Evolutionary conservation across 2,113 vertebrate species (phyloP).

Genomic region (Shinisaurus crocodilurus): DNA sequence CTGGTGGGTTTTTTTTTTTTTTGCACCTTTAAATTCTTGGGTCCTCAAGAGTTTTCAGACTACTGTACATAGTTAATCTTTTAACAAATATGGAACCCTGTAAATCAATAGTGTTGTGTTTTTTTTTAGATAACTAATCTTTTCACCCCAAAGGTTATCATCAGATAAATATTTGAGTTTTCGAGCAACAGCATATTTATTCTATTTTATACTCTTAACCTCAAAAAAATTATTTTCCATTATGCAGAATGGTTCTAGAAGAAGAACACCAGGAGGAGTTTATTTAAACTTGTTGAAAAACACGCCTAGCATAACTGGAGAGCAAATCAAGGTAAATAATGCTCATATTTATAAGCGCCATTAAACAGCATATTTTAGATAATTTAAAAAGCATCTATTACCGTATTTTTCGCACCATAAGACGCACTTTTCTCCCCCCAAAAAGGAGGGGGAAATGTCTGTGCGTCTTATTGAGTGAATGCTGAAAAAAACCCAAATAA

Average conservation of each 20-base stretch:
- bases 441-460: too few species aligned
- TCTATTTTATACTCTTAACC: rapidly evolving
- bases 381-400: neutral
- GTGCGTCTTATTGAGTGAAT: too few species aligned
- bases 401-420: too few species aligned
- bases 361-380: neutral
- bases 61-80: rapidly evolving
- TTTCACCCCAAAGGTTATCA: neutral
- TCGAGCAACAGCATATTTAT: neutral
- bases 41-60: neutral
- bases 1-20: too few species aligned
- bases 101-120: neutral
- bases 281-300: slow-evolving; percentile 95
- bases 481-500: too few species aligned
- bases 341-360: neutral
- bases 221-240: slow-evolving; percentile 10
- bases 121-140: neutral
- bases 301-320: slow-evolving; percentile 87
- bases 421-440: too few species aligned
- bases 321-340: slow-evolving; percentile 87
- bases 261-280: slow-evolving; percentile 95
- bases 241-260: slow-evolving; percentile 89
- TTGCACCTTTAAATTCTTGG: too few species aligned
- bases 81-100: neutral
- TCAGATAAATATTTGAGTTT: neutral